Conservation (phyloP, 2,113 vertebrate genomes). For the Brachyhypopomus occidentalis region DNA sequence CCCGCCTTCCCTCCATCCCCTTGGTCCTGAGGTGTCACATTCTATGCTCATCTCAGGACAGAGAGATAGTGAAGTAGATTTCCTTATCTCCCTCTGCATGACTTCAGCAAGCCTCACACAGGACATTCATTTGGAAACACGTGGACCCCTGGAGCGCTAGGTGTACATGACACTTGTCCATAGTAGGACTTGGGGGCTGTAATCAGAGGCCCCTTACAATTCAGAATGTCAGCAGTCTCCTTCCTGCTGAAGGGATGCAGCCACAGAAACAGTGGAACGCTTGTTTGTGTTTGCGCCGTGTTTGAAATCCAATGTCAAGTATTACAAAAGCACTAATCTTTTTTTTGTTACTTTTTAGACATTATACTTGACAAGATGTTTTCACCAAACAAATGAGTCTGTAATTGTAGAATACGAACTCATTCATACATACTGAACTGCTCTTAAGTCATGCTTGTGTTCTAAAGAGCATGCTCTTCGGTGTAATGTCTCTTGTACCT, state of each 20-base stretch:
- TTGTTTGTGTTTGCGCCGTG: no score
- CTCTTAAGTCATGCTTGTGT: no score
- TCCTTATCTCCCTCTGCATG: conserved; percentile 2
- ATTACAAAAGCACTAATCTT: no score
- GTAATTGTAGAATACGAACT: no score
- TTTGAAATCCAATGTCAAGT: no score
- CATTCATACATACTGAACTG: no score
- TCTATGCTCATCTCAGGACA: not conserved
- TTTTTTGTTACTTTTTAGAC: no score
- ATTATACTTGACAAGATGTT: no score
- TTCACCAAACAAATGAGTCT: no score
- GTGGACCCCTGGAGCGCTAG: not conserved
- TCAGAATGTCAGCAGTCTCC: not conserved
- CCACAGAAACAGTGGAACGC: not conserved
- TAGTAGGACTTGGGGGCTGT: not conserved
- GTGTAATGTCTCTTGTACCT: not conserved
- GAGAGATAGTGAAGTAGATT: not conserved
- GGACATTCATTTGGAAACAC: no score
- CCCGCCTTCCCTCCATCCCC: not conserved
- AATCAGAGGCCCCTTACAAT: not conserved
- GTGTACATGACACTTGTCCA: conserved; percentile 24
- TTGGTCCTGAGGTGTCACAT: not conserved
- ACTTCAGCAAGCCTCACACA: not conserved
- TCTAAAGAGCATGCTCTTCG: not conserved
- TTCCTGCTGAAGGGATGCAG: not conserved